Percentiles rank a stretch among this genome's conserved stretches.
phyloP scores from a whole-genome alignment of 2,888 invertebrate genomes.

The Cephus sareptanus region DNA sequence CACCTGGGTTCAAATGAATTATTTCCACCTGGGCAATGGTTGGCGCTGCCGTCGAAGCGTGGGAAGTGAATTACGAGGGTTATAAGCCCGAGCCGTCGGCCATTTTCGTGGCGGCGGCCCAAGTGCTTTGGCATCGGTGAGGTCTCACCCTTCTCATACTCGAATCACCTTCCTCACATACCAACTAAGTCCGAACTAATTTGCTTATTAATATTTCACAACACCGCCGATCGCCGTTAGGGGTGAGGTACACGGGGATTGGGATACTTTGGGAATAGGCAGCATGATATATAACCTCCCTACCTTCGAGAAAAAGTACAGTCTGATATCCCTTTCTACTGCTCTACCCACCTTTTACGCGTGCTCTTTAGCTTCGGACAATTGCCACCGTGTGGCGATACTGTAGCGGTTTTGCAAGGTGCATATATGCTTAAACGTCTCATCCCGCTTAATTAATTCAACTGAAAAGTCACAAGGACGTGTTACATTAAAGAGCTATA shows the following conservation, averaged over 20 bases:
- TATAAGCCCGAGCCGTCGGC: slow-evolving; percentile 41
- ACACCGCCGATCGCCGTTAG: slow-evolving; percentile 49
- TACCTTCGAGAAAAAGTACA: not conserved
- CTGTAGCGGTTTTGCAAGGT: not conserved
- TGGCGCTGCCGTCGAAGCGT: slow-evolving; percentile 33
- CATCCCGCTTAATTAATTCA: not conserved
- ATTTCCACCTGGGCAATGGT: not conserved
- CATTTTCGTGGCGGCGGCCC: slow-evolving; percentile 43
- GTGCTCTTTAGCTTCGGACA: not conserved
- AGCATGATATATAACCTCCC: slow-evolving; percentile 43
- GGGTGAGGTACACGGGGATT: not conserved
- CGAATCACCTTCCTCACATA: slow-evolving; percentile 22
- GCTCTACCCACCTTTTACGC: slow-evolving; percentile 8
- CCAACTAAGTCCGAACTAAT: slow-evolving; percentile 57
- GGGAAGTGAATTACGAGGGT: slow-evolving; percentile 57
- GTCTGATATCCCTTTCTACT: slow-evolving; percentile 2
- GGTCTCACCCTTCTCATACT: slow-evolving; percentile 29
- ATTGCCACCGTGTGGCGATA: not conserved
- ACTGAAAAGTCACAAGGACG: not conserved
- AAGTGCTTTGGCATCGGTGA: slow-evolving; percentile 34
- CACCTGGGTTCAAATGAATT: not conserved
- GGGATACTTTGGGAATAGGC: not conserved
- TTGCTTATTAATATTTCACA: slow-evolving; percentile 64
- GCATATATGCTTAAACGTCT: not conserved
- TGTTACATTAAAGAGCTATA: not conserved